Conservation (phyloP, 2,888 invertebrate species). For the Cylindroiulus punctatus region DNA sequence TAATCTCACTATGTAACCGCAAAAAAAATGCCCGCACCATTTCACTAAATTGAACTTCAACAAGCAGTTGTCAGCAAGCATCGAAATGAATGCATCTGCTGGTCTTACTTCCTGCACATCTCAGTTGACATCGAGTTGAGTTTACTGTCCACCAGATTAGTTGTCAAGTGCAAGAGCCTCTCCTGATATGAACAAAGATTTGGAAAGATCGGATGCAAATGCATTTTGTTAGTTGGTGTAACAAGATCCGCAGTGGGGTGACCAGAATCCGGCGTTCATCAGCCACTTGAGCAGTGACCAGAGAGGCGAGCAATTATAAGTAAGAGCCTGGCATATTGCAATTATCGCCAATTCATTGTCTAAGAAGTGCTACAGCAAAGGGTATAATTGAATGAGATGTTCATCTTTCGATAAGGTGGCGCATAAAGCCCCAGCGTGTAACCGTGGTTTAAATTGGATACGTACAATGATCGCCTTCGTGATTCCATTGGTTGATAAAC, state of each 20-base stretch:
- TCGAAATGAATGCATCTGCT: too few species aligned
- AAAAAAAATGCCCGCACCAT: too few species aligned
- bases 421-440: not conserved
- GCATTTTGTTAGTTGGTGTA: too few species aligned
- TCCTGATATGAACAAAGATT: not conserved
- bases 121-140: too few species aligned
- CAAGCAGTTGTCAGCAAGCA: too few species aligned
- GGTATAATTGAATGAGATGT: slow-evolving; percentile 35
- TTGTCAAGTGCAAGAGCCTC: not conserved
- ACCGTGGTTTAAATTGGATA: slow-evolving; percentile 35
- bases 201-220: not conserved
- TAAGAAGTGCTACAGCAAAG: slow-evolving; percentile 30
- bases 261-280: not conserved
- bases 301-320: slow-evolving; percentile 11
- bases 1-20: too few species aligned
- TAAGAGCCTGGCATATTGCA: not conserved
- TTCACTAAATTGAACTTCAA: too few species aligned
- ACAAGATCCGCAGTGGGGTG: not conserved
- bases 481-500: slow-evolving; percentile 17
- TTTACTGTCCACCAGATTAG: too few species aligned
- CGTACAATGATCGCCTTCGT: slow-evolving; percentile 33
- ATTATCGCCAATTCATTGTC: slow-evolving; percentile 42
- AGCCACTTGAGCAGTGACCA: not conserved
- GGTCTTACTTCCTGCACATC: too few species aligned
- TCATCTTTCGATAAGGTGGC: slow-evolving; percentile 27